phyloP scores from a whole-genome alignment of 1,140 invertebrate genomes.

The Thaumatotibia leucotreta region DNA sequence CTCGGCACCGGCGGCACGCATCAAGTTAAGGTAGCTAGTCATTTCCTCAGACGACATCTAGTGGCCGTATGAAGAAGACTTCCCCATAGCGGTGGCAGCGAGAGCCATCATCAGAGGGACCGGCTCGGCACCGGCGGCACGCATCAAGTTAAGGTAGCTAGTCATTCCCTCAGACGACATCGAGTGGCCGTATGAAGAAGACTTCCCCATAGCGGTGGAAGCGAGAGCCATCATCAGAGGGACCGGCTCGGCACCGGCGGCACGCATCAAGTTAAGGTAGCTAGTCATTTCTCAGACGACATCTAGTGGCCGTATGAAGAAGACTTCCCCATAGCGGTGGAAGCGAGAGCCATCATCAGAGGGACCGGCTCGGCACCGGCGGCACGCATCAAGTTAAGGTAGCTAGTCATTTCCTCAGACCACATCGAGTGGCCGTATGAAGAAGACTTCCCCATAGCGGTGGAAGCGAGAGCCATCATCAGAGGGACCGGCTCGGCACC shows the following conservation, averaged over 20 bases:
- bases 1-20: slow-evolving; percentile 94
- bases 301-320: too few species aligned
- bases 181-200: slow-evolving; percentile 96
- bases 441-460: slow-evolving; percentile 92
- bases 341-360: too few species aligned
- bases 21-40: slow-evolving; percentile 87
- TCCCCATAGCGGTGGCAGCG: too few species aligned
- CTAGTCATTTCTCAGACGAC: background rate
- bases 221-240: slow-evolving; percentile 94
- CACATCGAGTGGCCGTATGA: slow-evolving; percentile 97
- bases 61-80: too few species aligned
- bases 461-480: slow-evolving; percentile 95
- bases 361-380: too few species aligned
- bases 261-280: slow-evolving; percentile 93
- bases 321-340: too few species aligned
- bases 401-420: too few species aligned
- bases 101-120: too few species aligned
- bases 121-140: too few species aligned
- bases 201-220: slow-evolving; percentile 92
- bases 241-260: slow-evolving; percentile 95
- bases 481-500: slow-evolving; percentile 94
- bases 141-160: too few species aligned
- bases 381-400: too few species aligned
- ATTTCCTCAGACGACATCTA: too few species aligned
- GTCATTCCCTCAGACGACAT: slow-evolving; percentile 97